Base-by-base conservation (phyloP, 2,797 vertebrate species). In the Hirundo rustica region DNA sequence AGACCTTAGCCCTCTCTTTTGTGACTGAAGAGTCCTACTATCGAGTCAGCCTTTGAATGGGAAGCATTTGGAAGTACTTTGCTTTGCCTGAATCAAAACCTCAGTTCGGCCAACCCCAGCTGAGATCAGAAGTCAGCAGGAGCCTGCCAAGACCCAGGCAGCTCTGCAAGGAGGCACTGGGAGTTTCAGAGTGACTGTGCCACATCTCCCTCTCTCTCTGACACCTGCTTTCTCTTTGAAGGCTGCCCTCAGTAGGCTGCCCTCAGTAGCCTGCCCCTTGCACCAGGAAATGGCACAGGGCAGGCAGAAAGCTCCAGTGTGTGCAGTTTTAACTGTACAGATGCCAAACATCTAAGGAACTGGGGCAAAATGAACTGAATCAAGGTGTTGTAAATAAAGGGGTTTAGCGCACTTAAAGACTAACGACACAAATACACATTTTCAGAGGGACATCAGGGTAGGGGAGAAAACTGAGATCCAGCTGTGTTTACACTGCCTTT, bases 111-210 rank as follows among this genome's bases (percentile, higher is more conserved):
- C 88, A 91, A 90, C 94, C 88, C 92, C 85, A 68, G 92, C 94
- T 88, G 93, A 95, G 94, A 95, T 95, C 93, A 95, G 65, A 93
- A 50, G 77, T 77, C 76, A 75, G 82, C 73, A 16, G 76, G 74
- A 96, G 77, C 67, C 32, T 7, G 7, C 79, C 6, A 81, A 83
- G 74, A 58, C 34, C 70, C 7, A 8, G 75, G 91, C 27, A 3
- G 87, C 91, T 86, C 91, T 88, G 91, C 76, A n/a, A 88, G 91
- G 88, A 91, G 70, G 91, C 83, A 67, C 5, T 2, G 0, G 18
- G 48, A 95, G 72, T 48, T 14, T 9, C 65, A 42, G 70, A 58
- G 67, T 2, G 0, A 87, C 71, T 89, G 79, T 75, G 75, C 67
- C 3, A 2, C 73, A 36, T 78, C 51, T 79, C 61, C 62, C 85